These are phyloP conservation scores for Erpornis zantholeuca DNA, from an alignment of 2,113 vertebrate genomes.

Conservation along the genomic window DNA sequence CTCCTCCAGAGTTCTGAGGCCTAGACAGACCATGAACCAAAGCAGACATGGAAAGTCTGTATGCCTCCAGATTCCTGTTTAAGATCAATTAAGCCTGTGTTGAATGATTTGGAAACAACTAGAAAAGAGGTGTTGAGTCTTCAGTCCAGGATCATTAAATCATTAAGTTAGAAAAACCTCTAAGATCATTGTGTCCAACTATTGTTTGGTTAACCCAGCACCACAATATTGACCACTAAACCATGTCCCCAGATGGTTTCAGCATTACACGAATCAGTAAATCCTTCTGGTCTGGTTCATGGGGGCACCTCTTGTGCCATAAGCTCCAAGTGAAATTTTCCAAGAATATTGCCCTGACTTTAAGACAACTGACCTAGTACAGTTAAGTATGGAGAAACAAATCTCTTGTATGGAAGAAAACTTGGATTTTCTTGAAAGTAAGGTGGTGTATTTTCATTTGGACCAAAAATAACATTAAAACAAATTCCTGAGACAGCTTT, in stretches of 20 bases:
- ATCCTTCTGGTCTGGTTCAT: not conserved
- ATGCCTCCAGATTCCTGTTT: not conserved
- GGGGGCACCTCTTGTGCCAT: not conserved
- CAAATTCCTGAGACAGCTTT: not conserved
- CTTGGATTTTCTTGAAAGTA: not conserved
- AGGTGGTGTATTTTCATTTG: not conserved
- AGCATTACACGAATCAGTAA: not conserved
- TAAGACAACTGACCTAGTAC: not conserved
- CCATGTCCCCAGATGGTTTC: not conserved
- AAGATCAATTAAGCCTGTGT: not conserved
- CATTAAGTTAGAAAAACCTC: accelerated
- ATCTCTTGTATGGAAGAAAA: not conserved
- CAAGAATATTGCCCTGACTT: not conserved
- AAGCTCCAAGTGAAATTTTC: not conserved
- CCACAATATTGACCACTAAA: not conserved
- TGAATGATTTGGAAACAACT: not conserved
- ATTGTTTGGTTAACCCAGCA: not conserved
- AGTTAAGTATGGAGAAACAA: not conserved
- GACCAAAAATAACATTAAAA: not conserved
- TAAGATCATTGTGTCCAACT: not conserved
- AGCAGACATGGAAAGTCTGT: not conserved
- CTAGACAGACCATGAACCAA: not conserved
- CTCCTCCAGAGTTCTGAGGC: not conserved
- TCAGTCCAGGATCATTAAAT: not conserved
- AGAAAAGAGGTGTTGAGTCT: not conserved